Percentiles rank a stretch among this genome's conserved stretches.
phyloP scores from a whole-genome alignment of 2,113 vertebrate species.

The western clawed frog (Xenopus tropicalis) region DNA sequence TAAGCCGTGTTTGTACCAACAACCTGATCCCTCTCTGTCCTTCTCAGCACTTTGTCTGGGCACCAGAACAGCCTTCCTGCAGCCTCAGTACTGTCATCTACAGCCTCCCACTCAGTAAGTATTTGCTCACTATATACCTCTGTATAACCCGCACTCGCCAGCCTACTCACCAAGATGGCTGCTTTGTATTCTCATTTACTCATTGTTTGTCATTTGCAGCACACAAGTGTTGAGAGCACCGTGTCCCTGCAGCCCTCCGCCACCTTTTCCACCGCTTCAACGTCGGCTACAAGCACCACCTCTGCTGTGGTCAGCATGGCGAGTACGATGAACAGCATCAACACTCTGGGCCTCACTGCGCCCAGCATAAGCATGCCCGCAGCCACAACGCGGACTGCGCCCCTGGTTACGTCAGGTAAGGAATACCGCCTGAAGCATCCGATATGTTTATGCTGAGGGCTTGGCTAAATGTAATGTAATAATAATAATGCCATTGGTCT shows the following conservation, averaged over 20 bases:
- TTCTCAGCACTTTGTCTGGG: slow-evolving; percentile 59
- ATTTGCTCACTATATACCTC: not conserved
- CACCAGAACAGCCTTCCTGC: slow-evolving; percentile 83
- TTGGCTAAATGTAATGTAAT: not conserved
- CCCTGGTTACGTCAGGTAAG: slow-evolving; percentile 81
- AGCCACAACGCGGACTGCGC: slow-evolving; percentile 68
- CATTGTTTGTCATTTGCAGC: slow-evolving; percentile 62
- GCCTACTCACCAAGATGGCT: too few relatives aligned
- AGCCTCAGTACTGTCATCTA: slow-evolving; percentile 72
- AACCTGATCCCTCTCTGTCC: slow-evolving; percentile 26
- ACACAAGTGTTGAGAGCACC: slow-evolving; percentile 75
- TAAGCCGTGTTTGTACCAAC: too few relatives aligned
- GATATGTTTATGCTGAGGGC: slow-evolving; percentile 26
- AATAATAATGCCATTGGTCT: not conserved
- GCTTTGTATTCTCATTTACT: too few relatives aligned
- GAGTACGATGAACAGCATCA: slow-evolving; percentile 67
- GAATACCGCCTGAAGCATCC: not conserved
- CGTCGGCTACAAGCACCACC: slow-evolving; percentile 62
- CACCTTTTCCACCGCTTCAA: slow-evolving; percentile 66
- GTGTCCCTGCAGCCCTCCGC: slow-evolving; percentile 71
- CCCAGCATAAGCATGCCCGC: slow-evolving; percentile 72
- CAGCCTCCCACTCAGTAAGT: slow-evolving; percentile 79
- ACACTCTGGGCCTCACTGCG: slow-evolving; percentile 73
- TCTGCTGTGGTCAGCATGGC: slow-evolving; percentile 69
- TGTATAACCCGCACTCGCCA: too few relatives aligned